These are phyloP conservation scores for Elachura formosa DNA, from an alignment of 2,113 vertebrate species.

Conservation along the genomic window DNA sequence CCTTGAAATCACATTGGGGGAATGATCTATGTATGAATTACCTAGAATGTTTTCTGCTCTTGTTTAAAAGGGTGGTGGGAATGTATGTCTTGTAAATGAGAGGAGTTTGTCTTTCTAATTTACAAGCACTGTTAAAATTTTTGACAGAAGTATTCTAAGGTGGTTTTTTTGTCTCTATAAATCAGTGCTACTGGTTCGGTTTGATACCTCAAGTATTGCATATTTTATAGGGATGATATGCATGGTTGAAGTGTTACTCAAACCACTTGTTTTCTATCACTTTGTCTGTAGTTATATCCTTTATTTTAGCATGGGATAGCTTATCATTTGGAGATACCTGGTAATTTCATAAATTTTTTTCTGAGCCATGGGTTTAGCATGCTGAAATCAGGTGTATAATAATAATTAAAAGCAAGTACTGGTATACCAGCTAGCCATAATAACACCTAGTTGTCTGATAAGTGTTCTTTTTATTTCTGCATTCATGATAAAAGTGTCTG, in stretches of 20 bases:
- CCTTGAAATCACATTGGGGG: background rate
- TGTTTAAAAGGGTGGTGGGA: background rate
- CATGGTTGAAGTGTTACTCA: background rate
- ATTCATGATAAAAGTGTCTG: background rate
- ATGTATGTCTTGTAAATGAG: background rate
- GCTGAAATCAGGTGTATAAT: background rate
- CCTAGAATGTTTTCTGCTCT: background rate
- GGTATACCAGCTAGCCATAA: background rate
- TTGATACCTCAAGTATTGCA: background rate
- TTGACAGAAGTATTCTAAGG: background rate
- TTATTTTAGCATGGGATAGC: slow-evolving; percentile 16
- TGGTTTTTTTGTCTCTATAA: slow-evolving; percentile 7
- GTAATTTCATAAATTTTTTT: slow-evolving; percentile 1
- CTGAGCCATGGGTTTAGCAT: background rate
- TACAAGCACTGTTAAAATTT: background rate
- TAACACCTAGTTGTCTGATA: background rate
- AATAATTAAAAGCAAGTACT: background rate
- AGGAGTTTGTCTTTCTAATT: background rate
- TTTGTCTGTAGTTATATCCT: background rate
- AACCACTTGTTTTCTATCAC: background rate
- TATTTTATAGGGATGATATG: slow-evolving; percentile 7
- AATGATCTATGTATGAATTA: background rate
- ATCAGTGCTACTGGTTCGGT: background rate
- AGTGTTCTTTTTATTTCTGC: background rate
- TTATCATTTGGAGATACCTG: background rate